Conservation (phyloP, 2,888 invertebrate species). For the Ferrisia virgata region DNA sequence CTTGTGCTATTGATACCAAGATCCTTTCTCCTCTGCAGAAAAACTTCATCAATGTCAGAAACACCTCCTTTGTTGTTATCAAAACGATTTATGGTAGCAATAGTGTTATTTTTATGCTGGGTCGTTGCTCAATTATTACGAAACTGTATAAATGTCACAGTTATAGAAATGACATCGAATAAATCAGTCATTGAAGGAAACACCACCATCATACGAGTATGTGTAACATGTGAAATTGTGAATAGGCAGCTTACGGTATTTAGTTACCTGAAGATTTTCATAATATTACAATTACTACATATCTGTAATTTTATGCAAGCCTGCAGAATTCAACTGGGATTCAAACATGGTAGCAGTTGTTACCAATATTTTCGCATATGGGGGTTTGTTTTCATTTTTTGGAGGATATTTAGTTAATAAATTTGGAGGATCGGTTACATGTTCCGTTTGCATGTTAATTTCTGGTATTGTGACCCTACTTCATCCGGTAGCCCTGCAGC, state of each 20-base stretch:
- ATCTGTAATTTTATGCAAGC: neutral
- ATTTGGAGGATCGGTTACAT: neutral
- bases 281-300: too few species aligned
- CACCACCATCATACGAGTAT: neutral
- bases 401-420: neutral
- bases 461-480: neutral
- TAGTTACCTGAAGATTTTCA: too few species aligned
- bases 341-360: neutral
- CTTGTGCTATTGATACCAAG: neutral
- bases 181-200: neutral
- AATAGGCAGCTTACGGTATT: too few species aligned
- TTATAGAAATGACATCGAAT: neutral
- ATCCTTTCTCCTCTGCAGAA: neutral
- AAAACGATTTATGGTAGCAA: neutral
- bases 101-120: neutral
- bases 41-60: neutral
- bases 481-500: neutral
- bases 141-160: neutral
- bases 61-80: neutral
- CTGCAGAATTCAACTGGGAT: neutral
- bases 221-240: neutral
- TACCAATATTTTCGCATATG: neutral
- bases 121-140: neutral
- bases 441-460: neutral
- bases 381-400: neutral